A percentile compares a stretch with the other conserved stretches of the same genome.
Evolutionary conservation across 1,140 invertebrate genomes (phyloP).

Genomic region (Heterodera carotae): DNA sequence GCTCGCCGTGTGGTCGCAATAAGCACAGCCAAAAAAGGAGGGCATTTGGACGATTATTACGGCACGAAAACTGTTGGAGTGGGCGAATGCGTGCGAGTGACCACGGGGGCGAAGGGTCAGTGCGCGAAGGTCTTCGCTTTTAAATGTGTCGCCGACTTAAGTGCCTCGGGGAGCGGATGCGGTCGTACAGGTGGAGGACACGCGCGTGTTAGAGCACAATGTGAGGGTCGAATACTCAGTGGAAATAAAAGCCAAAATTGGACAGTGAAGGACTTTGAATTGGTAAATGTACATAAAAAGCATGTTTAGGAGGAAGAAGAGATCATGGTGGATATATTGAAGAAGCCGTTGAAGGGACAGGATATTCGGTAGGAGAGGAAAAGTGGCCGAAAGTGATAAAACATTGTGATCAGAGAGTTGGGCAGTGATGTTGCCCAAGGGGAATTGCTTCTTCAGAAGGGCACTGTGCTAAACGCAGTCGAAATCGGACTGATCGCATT

Average conservation of each 20-base stretch:
- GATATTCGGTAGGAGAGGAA: conserved; percentile 41
- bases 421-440: conserved; percentile 46
- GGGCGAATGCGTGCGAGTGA: conserved; percentile 53
- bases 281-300: neutral
- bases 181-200: conserved; percentile 54
- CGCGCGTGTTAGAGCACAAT: conserved; percentile 44
- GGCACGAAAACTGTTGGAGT: neutral
- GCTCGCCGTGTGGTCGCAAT: conserved; percentile 36
- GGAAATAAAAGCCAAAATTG: neutral
- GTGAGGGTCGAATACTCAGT: conserved; percentile 15
- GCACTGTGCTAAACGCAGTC: conserved; percentile 28
- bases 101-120: conserved; percentile 39
- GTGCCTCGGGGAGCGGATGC: conserved; percentile 53
- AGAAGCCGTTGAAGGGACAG: conserved; percentile 36
- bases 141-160: neutral
- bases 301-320: conserved; percentile 46
- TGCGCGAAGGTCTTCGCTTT: neutral
- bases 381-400: neutral
- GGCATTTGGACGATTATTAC: neutral
- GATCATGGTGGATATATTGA: conserved; percentile 43
- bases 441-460: conserved; percentile 41
- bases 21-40: conserved; percentile 31
- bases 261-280: too few species aligned
- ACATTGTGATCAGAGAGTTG: conserved; percentile 45
- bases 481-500: conserved; percentile 46